phyloP scores from a whole-genome alignment of 37 sponge, comb jelly and placozoan species.

The Aphrocallistes beatrix region DNA sequence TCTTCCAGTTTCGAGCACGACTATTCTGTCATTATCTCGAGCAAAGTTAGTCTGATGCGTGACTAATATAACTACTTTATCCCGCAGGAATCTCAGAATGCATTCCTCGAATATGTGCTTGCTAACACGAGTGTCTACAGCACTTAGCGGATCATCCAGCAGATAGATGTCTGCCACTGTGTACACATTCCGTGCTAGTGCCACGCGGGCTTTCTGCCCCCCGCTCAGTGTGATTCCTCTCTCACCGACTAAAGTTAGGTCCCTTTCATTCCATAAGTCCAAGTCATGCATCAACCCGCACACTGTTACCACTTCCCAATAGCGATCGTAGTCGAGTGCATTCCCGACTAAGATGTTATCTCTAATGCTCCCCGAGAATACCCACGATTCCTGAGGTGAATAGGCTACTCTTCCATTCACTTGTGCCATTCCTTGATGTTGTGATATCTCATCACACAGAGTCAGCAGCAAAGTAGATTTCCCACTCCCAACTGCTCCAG shows the following conservation, averaged over 20 bases:
- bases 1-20: too few species aligned
- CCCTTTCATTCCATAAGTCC: background rate
- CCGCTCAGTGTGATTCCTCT: constrained; percentile 16
- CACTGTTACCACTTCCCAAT: background rate
- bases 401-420: constrained; percentile 4
- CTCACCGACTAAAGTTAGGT: constrained; percentile 18
- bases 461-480: background rate
- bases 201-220: constrained; percentile 16
- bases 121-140: too few species aligned
- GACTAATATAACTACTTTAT: too few species aligned
- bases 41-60: too few species aligned
- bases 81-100: too few species aligned
- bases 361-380: constrained; percentile 20
- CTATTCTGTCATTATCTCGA: too few species aligned
- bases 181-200: background rate
- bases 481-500: too few species aligned
- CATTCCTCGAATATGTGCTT: too few species aligned
- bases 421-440: background rate
- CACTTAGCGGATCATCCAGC: too few species aligned
- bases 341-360: constrained; percentile 15
- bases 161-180: too few species aligned
- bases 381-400: constrained; percentile 22
- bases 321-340: background rate
- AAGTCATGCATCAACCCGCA: constrained; percentile 14
- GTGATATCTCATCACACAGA: background rate